These are phyloP conservation scores for Macropis europaea DNA, from an alignment of 2,888 invertebrate species.

Conservation along the genomic window DNA sequence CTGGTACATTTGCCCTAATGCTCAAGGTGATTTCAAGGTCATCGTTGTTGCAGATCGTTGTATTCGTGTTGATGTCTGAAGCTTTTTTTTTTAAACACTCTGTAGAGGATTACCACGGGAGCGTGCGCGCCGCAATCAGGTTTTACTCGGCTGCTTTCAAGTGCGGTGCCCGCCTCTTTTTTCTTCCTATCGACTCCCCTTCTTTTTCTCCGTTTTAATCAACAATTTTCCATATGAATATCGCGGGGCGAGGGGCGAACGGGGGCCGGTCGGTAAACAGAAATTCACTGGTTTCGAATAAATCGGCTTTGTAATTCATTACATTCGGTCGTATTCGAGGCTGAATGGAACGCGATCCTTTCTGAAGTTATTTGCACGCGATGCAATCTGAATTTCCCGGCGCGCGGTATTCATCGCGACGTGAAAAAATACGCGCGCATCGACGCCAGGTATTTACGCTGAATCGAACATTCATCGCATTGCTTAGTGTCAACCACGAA, in stretches of 20 bases:
- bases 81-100: constrained; percentile 19
- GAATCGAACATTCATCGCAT: not conserved
- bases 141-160: constrained; percentile 4
- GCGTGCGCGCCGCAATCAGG: not conserved
- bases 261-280: not conserved
- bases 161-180: not conserved
- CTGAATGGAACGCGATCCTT: not conserved
- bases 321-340: not conserved
- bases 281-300: constrained; percentile 3
- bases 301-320: not conserved
- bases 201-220: not conserved
- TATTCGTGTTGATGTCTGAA: too few relatives aligned
- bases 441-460: not conserved
- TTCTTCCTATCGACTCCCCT: too few relatives aligned
- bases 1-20: too few relatives aligned
- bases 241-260: not conserved
- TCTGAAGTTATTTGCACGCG: constrained; percentile 7
- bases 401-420: not conserved
- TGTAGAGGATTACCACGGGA: constrained; percentile 8
- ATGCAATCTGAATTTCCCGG: not conserved
- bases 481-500: not conserved
- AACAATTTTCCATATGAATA: constrained; percentile 2
- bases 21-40: too few relatives aligned
- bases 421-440: not conserved
- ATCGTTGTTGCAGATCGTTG: too few relatives aligned